Base-by-base conservation (phyloP, 2,113 vertebrate species). In the Myiagra hebetior region DNA sequence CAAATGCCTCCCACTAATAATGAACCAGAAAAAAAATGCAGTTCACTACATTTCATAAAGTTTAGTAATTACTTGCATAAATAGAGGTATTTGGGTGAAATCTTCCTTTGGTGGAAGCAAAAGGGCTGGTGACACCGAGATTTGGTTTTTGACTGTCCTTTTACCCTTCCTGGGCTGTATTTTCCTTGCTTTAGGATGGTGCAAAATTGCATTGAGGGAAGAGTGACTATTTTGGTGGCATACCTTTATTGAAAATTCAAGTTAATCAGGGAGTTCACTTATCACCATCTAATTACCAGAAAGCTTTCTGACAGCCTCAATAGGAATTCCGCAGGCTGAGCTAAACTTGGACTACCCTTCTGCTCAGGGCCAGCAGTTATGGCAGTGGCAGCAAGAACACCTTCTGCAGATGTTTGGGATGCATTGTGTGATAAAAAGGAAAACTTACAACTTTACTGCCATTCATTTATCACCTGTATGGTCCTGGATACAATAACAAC, bases 381-480 rank as follows among this genome's bases (percentile, higher is more conserved):
- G 23, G 21, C 22, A 87, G 35, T 46, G 57, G n/a, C 49, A 57
- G 67, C 12, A 10, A 76, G 62, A 87, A 35, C 30, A 89, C 17
- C 24, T 80, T 83, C 47, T 82, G 44, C 57, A 85, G 74, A 35
- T 69, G 10, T 49, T 62, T 60, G 62, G 60, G 49, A 33, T 60
- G 46, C 15, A 33, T 27, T 73, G 11, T 76, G 57, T 42, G 74
- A 42, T 62, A 64, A 76, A 91, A 91, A 63, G 9, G 67, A 85
- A 91, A 78, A 47, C 14, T 68, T 91, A 46, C n/a, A 50, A 50
- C 46, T 55, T 89, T 62, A 59, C 42, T 79, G 53, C 26, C 50
- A 19, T 59, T 90, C 55, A 53, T 96, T 91, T 83, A 73, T 95
- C 87, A 88, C 68, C 70, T 94, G 19, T 62, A 70, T 85, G 56